Evolutionary conservation across 2,888 invertebrate genomes (phyloP), one percentile per base, ranked within the genome.

Genomic region (Ethmia dodecea): DNA sequence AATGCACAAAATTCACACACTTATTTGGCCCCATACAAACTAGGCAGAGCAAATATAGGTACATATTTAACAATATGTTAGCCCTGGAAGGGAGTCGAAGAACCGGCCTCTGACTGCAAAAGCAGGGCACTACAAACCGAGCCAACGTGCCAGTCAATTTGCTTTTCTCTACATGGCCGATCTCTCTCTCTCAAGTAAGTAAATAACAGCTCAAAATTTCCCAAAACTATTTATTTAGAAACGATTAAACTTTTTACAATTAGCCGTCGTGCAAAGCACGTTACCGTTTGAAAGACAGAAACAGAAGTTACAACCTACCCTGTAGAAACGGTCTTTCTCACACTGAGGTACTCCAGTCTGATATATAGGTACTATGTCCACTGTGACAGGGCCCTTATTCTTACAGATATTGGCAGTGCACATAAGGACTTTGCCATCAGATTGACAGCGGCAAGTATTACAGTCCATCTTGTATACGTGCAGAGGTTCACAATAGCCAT

Each of bases 401-500:
- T 2, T 15, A 35, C 72, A 76, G 4, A 48, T 26, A 11, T 55
- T 49, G 0, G 71, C 55, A 0, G 72, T 63, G 41, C 83, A 83
- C 1, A 47, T 46, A 0, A 67, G 40, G 0, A 59, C 63, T 14
- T 67, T 69, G 0, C 81, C 75, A 38, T 76, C 69, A 1, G 60
- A 35, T 9, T 71, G 37, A 38, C 84, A 83, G 13, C 44, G 47
- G 20, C 83, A 83, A 3, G 42, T 55, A 20, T 81, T 81, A 25
- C 83, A 83, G 16, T 56, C 63, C 2, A 59, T 52, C 3, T 47
- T 46, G 35, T 81, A 84, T 1, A 38, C 26, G 5, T 69, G 69
- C 14, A 65, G 33, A 0, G 83, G 78, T 25, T 76, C 65, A 28
- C 83, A 84, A n/a, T 70, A 74, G 0, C 78, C 80, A 12, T 62